These are phyloP conservation scores for Smithornis capensis DNA, from an alignment of 2,113 vertebrate genomes.

Conservation along the genomic window DNA sequence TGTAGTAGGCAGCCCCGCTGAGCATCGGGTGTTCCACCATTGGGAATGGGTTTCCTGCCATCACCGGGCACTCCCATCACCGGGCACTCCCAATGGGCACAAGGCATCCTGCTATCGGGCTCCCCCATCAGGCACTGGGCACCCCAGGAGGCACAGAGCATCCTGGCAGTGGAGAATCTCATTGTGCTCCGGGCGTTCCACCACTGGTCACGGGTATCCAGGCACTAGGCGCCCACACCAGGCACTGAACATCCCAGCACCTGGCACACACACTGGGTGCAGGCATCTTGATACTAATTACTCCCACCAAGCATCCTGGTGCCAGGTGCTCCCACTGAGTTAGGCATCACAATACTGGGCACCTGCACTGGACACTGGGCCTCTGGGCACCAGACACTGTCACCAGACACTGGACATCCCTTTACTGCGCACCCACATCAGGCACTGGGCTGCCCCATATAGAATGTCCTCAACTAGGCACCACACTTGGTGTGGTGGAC, in stretches of 20 bases:
- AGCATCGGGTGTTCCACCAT: neutral
- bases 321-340: too few relatives aligned
- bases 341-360: neutral
- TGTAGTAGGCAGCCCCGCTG: neutral
- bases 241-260: neutral
- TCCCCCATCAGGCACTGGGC: conserved; percentile 47
- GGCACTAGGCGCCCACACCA: neutral
- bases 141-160: conserved; percentile 8
- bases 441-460: neutral
- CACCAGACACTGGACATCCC: neutral
- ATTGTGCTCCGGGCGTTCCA: neutral
- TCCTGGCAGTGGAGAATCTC: neutral
- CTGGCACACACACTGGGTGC: rapidly evolving
- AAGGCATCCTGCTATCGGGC: neutral
- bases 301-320: neutral
- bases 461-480: too few relatives aligned
- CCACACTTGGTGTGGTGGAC: too few relatives aligned
- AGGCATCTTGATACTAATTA: neutral
- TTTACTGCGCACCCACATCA: neutral
- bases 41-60: neutral
- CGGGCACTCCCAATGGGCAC: neutral
- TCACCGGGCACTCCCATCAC: neutral
- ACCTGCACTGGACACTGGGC: neutral
- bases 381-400: neutral
- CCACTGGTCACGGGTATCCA: neutral